A percentile compares a stretch with the other conserved stretches of the same genome.
phyloP scores from a whole-genome alignment of 37 sponge, comb jelly and placozoan genomes.

The Agelas oroides region DNA sequence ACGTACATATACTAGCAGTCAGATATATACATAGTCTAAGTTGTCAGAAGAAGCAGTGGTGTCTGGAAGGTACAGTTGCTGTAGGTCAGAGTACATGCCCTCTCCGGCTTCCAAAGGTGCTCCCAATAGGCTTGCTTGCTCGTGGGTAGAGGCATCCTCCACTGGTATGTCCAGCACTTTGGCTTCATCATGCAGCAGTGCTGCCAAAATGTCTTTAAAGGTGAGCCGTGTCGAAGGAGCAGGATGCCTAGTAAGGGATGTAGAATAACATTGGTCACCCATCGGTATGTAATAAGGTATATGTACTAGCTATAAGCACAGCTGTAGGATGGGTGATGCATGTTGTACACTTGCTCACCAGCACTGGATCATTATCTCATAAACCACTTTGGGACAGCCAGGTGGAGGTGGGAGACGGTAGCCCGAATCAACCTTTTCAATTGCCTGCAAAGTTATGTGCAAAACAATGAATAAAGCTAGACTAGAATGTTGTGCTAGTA shows the following conservation, averaged over 20 bases:
- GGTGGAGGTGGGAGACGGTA: constrained; percentile 48
- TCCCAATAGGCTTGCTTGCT: constrained; percentile 30
- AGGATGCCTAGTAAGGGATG: constrained; percentile 37
- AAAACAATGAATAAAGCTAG: not conserved
- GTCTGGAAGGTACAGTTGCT: not conserved
- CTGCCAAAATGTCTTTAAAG: constrained; percentile 32
- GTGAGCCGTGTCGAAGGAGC: not conserved
- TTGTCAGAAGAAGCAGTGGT: too few relatives aligned
- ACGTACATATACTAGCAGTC: too few relatives aligned
- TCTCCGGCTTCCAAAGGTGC: not conserved
- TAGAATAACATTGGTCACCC: too few relatives aligned
- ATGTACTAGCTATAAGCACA: too few relatives aligned
- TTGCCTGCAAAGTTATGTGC: not conserved
- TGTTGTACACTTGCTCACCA: constrained; percentile 1
- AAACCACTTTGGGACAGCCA: constrained; percentile 36
- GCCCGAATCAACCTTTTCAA: constrained; percentile 41
- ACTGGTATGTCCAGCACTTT: constrained; percentile 18
- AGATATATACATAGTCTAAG: too few relatives aligned
- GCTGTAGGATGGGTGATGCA: too few relatives aligned
- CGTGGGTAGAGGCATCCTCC: constrained; percentile 20
- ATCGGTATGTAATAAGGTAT: too few relatives aligned
- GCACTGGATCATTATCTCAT: constrained; percentile 42
- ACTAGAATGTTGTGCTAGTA: too few relatives aligned
- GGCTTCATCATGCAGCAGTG: constrained; percentile 18
- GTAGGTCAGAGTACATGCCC: constrained; percentile 40